Conservation (phyloP, 1,140 invertebrate genomes). For the Cydia pomonella region DNA sequence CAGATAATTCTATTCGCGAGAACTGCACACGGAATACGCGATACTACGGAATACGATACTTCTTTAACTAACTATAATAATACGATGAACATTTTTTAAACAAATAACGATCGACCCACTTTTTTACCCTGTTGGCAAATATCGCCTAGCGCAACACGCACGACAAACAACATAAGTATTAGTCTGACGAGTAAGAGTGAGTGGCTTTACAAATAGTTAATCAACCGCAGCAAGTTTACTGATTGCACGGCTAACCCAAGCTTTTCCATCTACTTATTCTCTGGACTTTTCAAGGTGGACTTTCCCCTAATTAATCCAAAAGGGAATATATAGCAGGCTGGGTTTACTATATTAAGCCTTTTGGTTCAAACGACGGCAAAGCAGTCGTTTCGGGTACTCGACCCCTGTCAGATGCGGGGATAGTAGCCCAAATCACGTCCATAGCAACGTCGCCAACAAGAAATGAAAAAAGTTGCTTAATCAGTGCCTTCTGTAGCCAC, state of each 20-base stretch:
- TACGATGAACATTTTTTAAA: no score
- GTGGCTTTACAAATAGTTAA: neutral
- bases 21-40: no score
- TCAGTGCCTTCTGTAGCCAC: slow-evolving; percentile 21
- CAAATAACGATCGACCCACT: no score
- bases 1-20: no score
- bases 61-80: no score
- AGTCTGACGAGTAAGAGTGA: no score
- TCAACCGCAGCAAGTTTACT: neutral
- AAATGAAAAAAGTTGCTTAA: slow-evolving; percentile 32
- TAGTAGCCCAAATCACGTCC: slow-evolving; percentile 24
- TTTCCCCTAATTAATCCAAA: neutral
- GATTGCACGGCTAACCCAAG: neutral
- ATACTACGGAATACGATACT: no score
- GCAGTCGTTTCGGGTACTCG: slow-evolving; percentile 3
- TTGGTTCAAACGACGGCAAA: neutral
- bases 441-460: slow-evolving; percentile 27
- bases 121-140: no score
- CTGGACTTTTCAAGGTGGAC: slow-evolving; percentile 7
- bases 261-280: slow-evolving; percentile 7
- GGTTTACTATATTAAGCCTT: neutral
- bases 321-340: neutral
- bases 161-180: no score
- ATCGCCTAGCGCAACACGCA: no score
- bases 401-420: slow-evolving; percentile 1